A percentile compares a stretch with the other conserved stretches of the same genome.
These are phyloP conservation scores for Myanophis thanlyinensis DNA, from an alignment of 2,113 vertebrate species.

Conservation along the genomic window DNA sequence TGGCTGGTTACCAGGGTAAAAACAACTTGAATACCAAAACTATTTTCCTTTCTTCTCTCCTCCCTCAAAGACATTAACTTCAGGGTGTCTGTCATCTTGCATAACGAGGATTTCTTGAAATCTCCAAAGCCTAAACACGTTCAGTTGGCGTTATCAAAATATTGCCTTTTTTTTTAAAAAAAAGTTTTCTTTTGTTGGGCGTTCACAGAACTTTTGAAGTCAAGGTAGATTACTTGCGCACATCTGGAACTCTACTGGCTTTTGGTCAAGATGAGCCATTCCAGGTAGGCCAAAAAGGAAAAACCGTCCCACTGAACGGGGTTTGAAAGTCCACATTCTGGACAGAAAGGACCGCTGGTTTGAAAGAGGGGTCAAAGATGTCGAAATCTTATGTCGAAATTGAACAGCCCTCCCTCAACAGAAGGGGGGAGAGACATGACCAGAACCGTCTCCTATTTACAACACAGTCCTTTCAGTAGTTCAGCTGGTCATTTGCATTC, in stretches of 20 bases:
- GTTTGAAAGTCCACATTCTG: too few species aligned
- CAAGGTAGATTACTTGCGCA: background rate
- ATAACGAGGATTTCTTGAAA: background rate
- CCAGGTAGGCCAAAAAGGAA: too few species aligned
- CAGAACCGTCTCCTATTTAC: too few species aligned
- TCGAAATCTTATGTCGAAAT: too few species aligned
- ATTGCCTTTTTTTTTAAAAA: too few species aligned
- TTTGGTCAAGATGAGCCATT: background rate
- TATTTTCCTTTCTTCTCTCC: background rate
- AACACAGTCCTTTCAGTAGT: too few species aligned
- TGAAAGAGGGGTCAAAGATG: too few species aligned
- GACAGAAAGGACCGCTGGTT: too few species aligned
- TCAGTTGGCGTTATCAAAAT: background rate
- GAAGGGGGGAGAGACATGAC: too few species aligned
- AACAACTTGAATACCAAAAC: background rate
- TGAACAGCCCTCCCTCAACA: too few species aligned
- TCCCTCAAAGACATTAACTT: background rate
- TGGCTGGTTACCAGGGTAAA: background rate
- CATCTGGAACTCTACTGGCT: background rate
- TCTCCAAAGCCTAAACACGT: background rate
- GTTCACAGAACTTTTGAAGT: background rate
- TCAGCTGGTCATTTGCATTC: too few species aligned
- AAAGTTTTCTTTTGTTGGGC: background rate
- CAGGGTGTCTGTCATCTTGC: background rate
- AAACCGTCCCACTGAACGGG: too few species aligned